phyloP scores from a whole-genome alignment of 2,113 vertebrate genomes.

The Perca flavescens region DNA sequence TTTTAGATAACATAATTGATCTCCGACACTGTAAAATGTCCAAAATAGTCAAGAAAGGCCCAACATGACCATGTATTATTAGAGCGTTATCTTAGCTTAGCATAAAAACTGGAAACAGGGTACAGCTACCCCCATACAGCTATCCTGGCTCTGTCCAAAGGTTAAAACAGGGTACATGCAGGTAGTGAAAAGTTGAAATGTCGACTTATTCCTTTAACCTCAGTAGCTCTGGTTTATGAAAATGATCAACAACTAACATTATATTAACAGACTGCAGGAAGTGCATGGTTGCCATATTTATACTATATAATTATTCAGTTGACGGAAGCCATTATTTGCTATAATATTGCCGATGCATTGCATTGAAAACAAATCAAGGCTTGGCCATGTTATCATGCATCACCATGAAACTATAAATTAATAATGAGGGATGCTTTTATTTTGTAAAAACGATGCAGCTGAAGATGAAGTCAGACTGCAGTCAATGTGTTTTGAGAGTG shows the following conservation, averaged over 20 bases:
- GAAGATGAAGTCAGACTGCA: conserved; percentile 7
- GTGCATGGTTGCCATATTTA: not conserved
- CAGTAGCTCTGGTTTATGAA: not conserved
- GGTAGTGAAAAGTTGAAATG: no score
- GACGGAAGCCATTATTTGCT: not conserved
- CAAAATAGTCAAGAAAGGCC: no score
- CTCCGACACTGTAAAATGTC: not conserved
- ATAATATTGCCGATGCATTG: not conserved
- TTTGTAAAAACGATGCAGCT: not conserved
- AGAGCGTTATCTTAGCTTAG: no score
- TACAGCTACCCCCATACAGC: no score
- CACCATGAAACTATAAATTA: not conserved
- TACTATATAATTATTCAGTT: not conserved
- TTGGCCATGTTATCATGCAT: not conserved
- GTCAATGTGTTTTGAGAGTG: not conserved
- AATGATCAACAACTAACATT: not conserved
- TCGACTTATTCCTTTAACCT: not conserved
- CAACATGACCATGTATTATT: no score
- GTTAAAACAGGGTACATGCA: no score
- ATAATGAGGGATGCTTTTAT: conserved; percentile 1
- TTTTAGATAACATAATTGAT: not conserved
- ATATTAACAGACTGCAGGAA: not conserved
- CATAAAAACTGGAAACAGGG: no score
- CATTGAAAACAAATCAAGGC: not conserved
- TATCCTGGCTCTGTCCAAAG: no score